Base-by-base conservation (phyloP, 2,113 vertebrate genomes). In the Panthera uncia region DNA sequence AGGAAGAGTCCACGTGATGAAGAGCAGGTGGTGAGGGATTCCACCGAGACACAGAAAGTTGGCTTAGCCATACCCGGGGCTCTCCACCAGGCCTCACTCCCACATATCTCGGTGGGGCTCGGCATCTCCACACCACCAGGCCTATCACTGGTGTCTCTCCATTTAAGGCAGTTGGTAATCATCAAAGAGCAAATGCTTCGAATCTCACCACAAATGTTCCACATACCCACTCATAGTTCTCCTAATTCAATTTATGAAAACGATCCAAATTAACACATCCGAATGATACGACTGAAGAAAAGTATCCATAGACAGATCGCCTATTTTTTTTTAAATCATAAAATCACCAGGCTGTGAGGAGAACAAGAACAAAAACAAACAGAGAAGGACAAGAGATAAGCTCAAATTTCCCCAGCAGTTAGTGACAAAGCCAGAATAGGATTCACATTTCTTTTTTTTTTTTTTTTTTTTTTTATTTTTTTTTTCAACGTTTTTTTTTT, bases 161-260 rank as follows among this genome's bases (percentile, higher is more conserved):
- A n/a, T 23, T 36, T 55, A 79, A 87, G 50, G 13, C 86, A 87
- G 36, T 41, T 41, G 14, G 19, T 71, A 13, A 88, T 88, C 21
- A 66, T 48, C 74, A 50, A 50, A 66, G 85, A 95, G 23, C 33
- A 41, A 90, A 82, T 36, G 85, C 55, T 94, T 38, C 41, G 52
- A 78, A 93, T 50, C 45, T 52, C 7, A 78, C 36, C 94, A 79
- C 92, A 66, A 87, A 71, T 36, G 16, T 87, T 73, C 21, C 86
- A 48, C 25, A 52, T 41, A 38, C 27, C n/a, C 80, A 82, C 27
- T 91, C 57, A 68, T 3, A n/a, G 61, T 82, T 94, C 83, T 91
- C 41, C 69, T 86, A 65, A 69, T 38, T 92, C 92, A 81, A 48
- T 66, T 86, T 82, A 73, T 71, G 50, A 83, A 96, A 96, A 71